Conservation (phyloP, 2,113 vertebrate species). For the Hystrix brachyura region DNA sequence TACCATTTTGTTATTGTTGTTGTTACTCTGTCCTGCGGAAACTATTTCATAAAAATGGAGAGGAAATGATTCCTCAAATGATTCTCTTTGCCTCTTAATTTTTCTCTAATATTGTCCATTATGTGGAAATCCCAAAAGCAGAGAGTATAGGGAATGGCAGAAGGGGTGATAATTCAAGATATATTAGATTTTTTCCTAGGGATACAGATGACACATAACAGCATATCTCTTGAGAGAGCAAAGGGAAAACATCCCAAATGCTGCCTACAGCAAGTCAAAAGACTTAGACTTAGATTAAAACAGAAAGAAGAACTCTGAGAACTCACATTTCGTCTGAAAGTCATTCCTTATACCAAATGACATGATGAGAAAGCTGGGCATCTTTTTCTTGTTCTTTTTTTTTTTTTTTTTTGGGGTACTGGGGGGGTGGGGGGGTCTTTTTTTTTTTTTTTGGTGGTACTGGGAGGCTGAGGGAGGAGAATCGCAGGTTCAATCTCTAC, state of each 20-base stretch:
- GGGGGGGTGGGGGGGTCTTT: background rate
- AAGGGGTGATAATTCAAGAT: background rate
- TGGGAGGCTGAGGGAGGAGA: background rate
- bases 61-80: background rate
- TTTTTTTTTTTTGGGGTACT: background rate
- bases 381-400: too few species aligned
- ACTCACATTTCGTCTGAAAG: background rate
- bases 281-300: background rate
- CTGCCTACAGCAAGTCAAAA: background rate
- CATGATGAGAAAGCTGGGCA: background rate
- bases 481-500: background rate
- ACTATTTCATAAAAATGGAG: background rate
- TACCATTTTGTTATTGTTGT: background rate
- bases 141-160: background rate
- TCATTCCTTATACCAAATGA: background rate
- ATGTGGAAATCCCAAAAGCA: background rate
- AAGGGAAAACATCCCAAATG: background rate
- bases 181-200: background rate
- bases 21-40: background rate
- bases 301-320: background rate
- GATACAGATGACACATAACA: background rate
- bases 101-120: background rate
- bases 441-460: background rate
- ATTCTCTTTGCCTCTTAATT: background rate
- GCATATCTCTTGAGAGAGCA: background rate